Evolutionary conservation across 2,797 vertebrate genomes (phyloP).

Genomic region (Potorous gilbertii): DNA sequence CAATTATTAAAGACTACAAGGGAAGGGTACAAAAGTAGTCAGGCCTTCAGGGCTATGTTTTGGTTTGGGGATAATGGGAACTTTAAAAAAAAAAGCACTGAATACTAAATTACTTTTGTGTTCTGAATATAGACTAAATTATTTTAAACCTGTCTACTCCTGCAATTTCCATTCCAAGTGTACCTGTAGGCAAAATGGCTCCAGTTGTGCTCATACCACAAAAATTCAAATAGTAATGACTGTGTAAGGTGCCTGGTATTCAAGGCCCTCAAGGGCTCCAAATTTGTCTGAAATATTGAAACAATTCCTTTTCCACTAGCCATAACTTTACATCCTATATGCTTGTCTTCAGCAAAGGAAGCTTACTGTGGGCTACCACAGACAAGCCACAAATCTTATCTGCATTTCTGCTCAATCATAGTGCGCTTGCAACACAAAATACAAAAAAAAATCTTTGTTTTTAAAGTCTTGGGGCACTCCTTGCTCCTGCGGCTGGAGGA

Average conservation of each 20-base stretch:
- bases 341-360: accelerated
- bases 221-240: no score
- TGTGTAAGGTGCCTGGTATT: accelerated
- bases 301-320: accelerated
- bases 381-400: background rate
- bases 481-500: background rate
- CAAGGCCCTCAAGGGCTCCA: no score
- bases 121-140: background rate
- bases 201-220: background rate
- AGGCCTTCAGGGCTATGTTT: background rate
- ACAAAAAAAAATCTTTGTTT: background rate
- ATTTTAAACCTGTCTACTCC: background rate
- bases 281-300: background rate
- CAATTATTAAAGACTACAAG: background rate
- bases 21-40: background rate
- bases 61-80: background rate
- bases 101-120: background rate
- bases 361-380: background rate
- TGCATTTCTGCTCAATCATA: accelerated
- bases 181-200: background rate
- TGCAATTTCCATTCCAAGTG: background rate
- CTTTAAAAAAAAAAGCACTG: background rate
- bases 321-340: accelerated
- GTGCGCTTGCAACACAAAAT: background rate
- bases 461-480: background rate